phyloP scores from a whole-genome alignment of 2,797 vertebrate genomes.

The Microchirus variegatus region DNA sequence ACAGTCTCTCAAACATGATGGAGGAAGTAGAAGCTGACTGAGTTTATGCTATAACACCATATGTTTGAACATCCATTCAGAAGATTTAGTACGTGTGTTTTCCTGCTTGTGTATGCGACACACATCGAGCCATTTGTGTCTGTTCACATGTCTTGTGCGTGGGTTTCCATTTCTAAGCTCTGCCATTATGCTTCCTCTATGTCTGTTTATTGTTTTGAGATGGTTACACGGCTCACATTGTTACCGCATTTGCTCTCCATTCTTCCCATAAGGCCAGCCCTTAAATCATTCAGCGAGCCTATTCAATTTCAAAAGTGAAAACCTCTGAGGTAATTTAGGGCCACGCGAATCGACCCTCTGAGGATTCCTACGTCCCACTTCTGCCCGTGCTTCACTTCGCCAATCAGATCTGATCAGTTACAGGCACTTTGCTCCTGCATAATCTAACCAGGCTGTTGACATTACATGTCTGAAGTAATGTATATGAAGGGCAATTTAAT shows the following conservation, averaged over 20 bases:
- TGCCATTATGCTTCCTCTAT: conserved; percentile 38
- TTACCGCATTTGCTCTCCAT: conserved; percentile 47
- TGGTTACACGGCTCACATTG: conserved; percentile 34
- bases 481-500: not conserved
- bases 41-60: not conserved
- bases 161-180: conserved; percentile 35
- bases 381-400: conserved; percentile 28
- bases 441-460: not conserved
- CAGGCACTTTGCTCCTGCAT: conserved; percentile 2
- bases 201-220: conserved; percentile 52
- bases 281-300: conserved; percentile 65
- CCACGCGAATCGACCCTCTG: conserved; percentile 45
- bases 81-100: conserved; percentile 24
- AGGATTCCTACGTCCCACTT: conserved; percentile 45
- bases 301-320: conserved; percentile 70
- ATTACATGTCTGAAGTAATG: not conserved
- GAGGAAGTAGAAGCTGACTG: not conserved
- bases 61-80: conserved; percentile 16
- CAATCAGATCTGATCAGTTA: conserved; percentile 18
- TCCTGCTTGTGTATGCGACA: not conserved
- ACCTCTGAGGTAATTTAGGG: conserved; percentile 60
- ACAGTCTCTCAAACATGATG: too few relatives aligned
- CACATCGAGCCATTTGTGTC: conserved; percentile 4
- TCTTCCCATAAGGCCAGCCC: conserved; percentile 59
- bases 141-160: conserved; percentile 16